These are phyloP conservation scores for Eledona agricola DNA, from an alignment of 2,888 invertebrate genomes.

Conservation along the genomic window DNA sequence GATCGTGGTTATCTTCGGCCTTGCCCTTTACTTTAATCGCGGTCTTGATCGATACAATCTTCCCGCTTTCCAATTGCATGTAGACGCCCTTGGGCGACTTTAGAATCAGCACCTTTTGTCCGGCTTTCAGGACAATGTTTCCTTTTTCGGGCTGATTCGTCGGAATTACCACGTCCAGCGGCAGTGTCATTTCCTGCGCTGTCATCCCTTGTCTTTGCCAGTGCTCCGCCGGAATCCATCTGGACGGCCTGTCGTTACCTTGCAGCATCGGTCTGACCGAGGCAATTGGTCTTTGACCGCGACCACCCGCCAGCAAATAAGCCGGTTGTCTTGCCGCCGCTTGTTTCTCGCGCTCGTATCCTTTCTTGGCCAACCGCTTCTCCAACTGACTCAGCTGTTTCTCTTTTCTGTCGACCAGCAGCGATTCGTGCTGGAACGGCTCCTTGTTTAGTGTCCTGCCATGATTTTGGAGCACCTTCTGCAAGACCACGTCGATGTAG, in stretches of 20 bases:
- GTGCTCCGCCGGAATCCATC: slow-evolving; percentile 90
- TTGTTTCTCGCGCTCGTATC: slow-evolving; percentile 94
- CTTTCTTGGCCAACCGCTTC: slow-evolving; percentile 90
- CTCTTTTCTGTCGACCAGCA: slow-evolving; percentile 93
- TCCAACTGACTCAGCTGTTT: slow-evolving; percentile 93
- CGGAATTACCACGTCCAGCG: slow-evolving; percentile 89
- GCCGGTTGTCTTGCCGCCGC: slow-evolving; percentile 64
- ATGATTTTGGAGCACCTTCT: slow-evolving; percentile 73
- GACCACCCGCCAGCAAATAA: slow-evolving; percentile 49
- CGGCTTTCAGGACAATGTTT: slow-evolving; percentile 90
- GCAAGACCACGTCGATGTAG: slow-evolving; percentile 84
- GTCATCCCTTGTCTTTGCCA: slow-evolving; percentile 95
- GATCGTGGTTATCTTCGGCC: slow-evolving; percentile 61
- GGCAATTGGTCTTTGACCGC: slow-evolving; percentile 64
- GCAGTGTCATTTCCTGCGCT: slow-evolving; percentile 93
- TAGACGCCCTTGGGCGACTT: slow-evolving; percentile 97
- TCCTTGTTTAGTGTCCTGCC: slow-evolving; percentile 76
- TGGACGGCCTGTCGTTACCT: slow-evolving; percentile 55
- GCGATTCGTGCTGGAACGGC: slow-evolving; percentile 95
- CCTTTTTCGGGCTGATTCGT: slow-evolving; percentile 90
- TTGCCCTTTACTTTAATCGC: slow-evolving; percentile 74
- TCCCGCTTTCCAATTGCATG: slow-evolving; percentile 93
- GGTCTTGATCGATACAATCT: slow-evolving; percentile 91
- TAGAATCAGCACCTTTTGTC: slow-evolving; percentile 92
- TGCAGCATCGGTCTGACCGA: slow-evolving; percentile 83